Percentiles rank a stretch among this genome's conserved stretches.
phyloP scores from a whole-genome alignment of 1,140 invertebrate species.

The Pachyrhynchus sulphureomaculatus region DNA sequence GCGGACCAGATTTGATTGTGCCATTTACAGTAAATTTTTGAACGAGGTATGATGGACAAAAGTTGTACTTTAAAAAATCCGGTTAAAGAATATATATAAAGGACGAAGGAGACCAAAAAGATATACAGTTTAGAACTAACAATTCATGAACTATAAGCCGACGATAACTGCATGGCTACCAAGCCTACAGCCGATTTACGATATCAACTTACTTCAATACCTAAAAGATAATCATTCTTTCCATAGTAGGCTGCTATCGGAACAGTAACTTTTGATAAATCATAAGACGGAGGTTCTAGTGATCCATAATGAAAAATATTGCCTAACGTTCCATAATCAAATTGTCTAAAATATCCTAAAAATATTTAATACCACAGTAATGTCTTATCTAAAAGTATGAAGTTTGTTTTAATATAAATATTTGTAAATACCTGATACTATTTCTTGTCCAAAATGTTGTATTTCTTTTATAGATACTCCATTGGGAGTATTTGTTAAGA shows the following conservation, averaged over 20 bases:
- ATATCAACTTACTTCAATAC: conserved; percentile 5
- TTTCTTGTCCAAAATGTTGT: conserved; percentile 22
- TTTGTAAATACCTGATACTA: conserved; percentile 22
- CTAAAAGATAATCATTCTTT: conserved; percentile 67
- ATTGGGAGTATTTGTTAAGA: conserved; percentile 15
- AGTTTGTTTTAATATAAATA: not conserved
- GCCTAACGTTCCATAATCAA: conserved; percentile 55
- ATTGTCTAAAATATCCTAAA: conserved; percentile 43
- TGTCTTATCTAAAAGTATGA: not conserved
- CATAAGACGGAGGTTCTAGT: conserved; percentile 58
- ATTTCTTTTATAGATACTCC: conserved; percentile 30
- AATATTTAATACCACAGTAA: conserved; percentile 12
- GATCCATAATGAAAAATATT: conserved; percentile 59
- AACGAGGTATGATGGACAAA: too few relatives aligned
- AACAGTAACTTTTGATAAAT: conserved; percentile 61
- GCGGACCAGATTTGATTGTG: too few relatives aligned
- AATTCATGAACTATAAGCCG: too few relatives aligned
- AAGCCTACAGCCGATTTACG: too few relatives aligned
- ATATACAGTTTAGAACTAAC: too few relatives aligned
- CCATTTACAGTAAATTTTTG: too few relatives aligned
- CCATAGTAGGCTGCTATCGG: conserved; percentile 69
- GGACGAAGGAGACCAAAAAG: too few relatives aligned
- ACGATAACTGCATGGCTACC: too few relatives aligned
- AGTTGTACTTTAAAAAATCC: too few relatives aligned
- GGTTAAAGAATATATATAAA: too few relatives aligned